Base-by-base conservation (phyloP, 2,113 vertebrate species). In the Dissostichus mawsoni region DNA sequence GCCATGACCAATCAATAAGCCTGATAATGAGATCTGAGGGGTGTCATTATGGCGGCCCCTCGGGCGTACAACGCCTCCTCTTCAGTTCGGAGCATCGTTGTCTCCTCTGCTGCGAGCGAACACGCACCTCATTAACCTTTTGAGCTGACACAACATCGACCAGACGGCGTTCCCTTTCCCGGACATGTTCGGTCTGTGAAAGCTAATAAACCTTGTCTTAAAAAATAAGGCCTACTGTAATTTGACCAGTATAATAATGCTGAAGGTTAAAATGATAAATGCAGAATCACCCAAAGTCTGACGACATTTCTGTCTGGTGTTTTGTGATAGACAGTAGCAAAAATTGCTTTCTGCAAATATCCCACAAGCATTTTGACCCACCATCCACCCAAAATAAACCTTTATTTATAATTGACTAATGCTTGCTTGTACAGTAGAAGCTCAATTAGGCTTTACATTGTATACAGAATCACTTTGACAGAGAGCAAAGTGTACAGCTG, bases 21-120 rank as follows among this genome's bases (percentile, higher is more conserved):
- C 84, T 88, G 87, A 93, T 95, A 95, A 96, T 96, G 92, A 95
- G 94, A 94, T 94, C 88, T 88, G 87, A 89, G 83, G 91, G 90
- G 90, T 83, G 90, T 92, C 86, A 87, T 93, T 91, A 92, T 58
- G 59, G 71, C 1, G 18, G 45, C 68, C 82, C 91, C 84, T 92
- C 74, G 9, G 90, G 90, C 82, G 2, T 69, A 59, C 25, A 56
- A 67, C 48, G 59, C 70, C 76, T 87, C 70, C 71, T 91, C 89
- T 90, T 92, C 89, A 83, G 59, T 90, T 91, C 94, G 90, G 91
- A 94, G 88, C 88, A 84, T 63, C 29, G 44, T 82, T 80, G 87
- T 90, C 86, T 87, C 78, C 55, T 68, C 82, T 81, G 70, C 84
- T 86, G 59, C n/a, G 23, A 68, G 77, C 8, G 29, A 88, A 86